A percentile compares a stretch with the other conserved stretches of the same genome.
Evolutionary conservation across 2,113 vertebrate species (phyloP).

Genomic region (Chamaetylas fuelleborni): DNA sequence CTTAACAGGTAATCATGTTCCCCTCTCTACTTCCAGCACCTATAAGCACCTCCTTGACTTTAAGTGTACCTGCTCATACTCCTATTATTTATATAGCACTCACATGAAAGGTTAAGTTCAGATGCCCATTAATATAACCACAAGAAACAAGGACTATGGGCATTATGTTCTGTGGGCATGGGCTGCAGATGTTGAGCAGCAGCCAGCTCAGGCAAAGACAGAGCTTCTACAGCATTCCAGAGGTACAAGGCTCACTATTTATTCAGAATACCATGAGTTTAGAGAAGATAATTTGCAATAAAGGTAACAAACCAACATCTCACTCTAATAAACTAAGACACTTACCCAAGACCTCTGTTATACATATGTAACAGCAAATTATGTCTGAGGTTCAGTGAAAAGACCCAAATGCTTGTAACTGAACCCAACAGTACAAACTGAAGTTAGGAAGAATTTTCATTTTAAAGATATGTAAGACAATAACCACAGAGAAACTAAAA

Average conservation of each 20-base stretch:
- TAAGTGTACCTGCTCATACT: neutral
- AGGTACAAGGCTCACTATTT: neutral
- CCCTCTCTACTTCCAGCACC: neutral
- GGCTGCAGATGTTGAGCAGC: neutral
- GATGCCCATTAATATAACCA: neutral
- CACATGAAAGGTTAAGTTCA: neutral
- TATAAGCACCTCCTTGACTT: neutral
- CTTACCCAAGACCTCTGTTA: neutral
- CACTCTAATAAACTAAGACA: neutral
- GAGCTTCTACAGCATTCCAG: neutral
- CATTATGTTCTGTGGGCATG: neutral
- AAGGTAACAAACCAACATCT: neutral
- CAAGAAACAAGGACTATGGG: neutral
- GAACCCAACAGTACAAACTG: neutral
- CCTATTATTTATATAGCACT: neutral
- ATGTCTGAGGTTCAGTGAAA: neutral
- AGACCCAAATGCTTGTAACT: neutral
- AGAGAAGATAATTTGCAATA: neutral
- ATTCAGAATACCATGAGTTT: neutral
- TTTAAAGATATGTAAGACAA: neutral
- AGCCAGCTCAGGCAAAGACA: neutral
- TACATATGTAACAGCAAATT: neutral
- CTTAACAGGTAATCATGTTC: neutral
- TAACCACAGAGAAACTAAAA: neutral
- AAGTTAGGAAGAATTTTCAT: neutral